phyloP scores from a whole-genome alignment of 2,888 invertebrate species.

The Panopea generosa region DNA sequence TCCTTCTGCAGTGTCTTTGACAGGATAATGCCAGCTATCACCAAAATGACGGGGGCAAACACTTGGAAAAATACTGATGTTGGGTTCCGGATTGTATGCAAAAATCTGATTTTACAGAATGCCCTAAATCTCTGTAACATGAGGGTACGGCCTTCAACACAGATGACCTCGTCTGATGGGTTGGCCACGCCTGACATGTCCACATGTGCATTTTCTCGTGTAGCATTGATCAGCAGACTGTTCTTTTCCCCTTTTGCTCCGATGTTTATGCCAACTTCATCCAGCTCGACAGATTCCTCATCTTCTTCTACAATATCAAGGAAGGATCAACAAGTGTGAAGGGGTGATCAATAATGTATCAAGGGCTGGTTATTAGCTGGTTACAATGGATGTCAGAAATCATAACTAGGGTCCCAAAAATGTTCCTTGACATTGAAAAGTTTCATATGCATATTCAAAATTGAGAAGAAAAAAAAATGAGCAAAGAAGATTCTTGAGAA shows the following conservation, averaged over 20 bases:
- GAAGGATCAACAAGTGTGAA: too few relatives aligned
- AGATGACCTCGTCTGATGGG: conserved; percentile 41
- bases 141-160: conserved; percentile 28
- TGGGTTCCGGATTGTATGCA: conserved; percentile 61
- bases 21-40: conserved; percentile 72
- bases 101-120: conserved; percentile 66
- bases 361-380: too few relatives aligned
- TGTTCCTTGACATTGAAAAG: too few relatives aligned
- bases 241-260: too few relatives aligned
- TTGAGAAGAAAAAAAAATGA: too few relatives aligned
- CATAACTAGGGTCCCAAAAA: too few relatives aligned
- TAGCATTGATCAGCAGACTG: too few relatives aligned
- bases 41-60: conserved; percentile 72
- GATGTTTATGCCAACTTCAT: not conserved
- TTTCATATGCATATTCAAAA: too few relatives aligned
- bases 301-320: conserved; percentile 29
- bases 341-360: too few relatives aligned
- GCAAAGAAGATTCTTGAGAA: too few relatives aligned
- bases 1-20: conserved; percentile 41
- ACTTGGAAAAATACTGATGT: conserved; percentile 68
- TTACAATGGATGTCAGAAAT: too few relatives aligned
- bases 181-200: conserved; percentile 17
- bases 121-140: conserved; percentile 68
- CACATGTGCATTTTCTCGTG: not conserved
- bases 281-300: conserved; percentile 18